Percentiles rank a stretch among this genome's conserved stretches.
Evolutionary conservation across 2,797 vertebrate species (phyloP).

Genomic region (Buceros bicornis): DNA sequence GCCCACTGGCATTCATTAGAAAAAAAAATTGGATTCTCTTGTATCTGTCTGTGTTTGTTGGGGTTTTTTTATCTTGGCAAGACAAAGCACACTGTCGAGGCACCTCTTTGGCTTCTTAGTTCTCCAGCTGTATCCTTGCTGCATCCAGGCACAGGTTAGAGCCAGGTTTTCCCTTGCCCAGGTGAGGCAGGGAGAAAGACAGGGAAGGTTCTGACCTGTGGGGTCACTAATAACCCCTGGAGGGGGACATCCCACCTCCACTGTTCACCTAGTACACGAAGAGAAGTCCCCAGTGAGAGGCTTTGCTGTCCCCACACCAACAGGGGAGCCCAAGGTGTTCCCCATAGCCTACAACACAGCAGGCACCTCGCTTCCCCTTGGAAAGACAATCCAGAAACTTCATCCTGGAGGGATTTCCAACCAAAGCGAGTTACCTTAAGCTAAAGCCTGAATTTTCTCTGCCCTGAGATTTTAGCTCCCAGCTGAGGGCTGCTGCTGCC

Average conservation of each 20-base stretch:
- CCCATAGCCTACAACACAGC: rapidly evolving
- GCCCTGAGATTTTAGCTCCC: neutral
- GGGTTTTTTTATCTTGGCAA: neutral
- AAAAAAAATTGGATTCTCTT: slow-evolving; percentile 9
- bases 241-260: neutral
- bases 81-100: neutral
- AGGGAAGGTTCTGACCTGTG: neutral
- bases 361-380: rapidly evolving
- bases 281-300: neutral
- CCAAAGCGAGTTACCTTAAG: neutral
- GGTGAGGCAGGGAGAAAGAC: rapidly evolving
- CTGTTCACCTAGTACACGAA: neutral
- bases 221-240: neutral
- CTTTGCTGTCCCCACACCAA: neutral
- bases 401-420: neutral
- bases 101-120: neutral
- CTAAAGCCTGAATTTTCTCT: neutral
- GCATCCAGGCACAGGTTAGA: neutral
- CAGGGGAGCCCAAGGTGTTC: rapidly evolving
- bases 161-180: neutral
- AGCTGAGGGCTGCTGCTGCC: neutral
- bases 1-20: slow-evolving; percentile 23
- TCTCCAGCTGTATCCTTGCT: neutral
- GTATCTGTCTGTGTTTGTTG: neutral
- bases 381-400: neutral